phyloP scores from a whole-genome alignment of 1,140 invertebrate genomes.

The Panulirus ornatus region DNA sequence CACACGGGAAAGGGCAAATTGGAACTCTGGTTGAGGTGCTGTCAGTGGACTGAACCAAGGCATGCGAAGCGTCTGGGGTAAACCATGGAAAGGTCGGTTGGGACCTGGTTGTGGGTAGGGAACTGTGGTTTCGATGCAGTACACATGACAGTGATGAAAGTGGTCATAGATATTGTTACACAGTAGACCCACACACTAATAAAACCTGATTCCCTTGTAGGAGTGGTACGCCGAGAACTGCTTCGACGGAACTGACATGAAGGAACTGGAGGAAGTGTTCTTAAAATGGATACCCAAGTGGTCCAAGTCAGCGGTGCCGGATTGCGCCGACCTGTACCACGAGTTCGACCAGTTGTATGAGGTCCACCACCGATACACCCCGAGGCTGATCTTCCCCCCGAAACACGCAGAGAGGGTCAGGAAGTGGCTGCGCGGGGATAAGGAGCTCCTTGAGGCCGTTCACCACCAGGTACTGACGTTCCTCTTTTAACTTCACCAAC shows the following conservation, averaged over 20 bases:
- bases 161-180: background rate
- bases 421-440: constrained; percentile 4
- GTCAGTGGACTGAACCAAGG: no score
- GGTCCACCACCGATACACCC: constrained; percentile 5
- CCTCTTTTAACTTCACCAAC: no score
- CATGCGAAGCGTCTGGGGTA: no score
- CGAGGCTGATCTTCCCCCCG: constrained; percentile 1
- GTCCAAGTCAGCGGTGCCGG: background rate
- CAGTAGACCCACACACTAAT: background rate
- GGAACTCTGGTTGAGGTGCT: no score
- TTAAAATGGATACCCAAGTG: background rate
- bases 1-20: no score
- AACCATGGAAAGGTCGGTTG: no score
- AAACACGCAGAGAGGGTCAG: background rate
- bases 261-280: background rate
- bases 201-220: background rate
- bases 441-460: background rate
- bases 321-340: background rate
- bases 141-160: no score
- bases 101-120: no score
- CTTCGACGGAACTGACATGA: background rate
- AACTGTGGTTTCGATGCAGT: no score
- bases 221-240: constrained; percentile 3
- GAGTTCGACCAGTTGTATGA: background rate
- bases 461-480: constrained; percentile 33